Evolutionary conservation across 2,113 vertebrate species (phyloP).

Genomic region (Martes martes): DNA sequence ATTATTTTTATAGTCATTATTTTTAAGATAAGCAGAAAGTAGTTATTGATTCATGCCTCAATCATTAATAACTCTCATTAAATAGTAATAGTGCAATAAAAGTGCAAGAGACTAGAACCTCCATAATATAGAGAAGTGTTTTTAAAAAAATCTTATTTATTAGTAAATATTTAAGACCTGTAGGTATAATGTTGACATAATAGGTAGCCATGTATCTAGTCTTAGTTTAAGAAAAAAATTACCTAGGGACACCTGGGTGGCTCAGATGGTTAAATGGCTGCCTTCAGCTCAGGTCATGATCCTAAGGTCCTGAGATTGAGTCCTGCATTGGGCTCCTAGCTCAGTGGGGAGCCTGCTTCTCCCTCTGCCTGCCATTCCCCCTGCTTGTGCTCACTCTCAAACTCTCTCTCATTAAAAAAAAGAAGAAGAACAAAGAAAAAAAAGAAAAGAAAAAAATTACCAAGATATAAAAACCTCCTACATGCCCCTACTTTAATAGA

Average conservation of each 20-base stretch:
- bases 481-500: no score
- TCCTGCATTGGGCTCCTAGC: no score
- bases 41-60: not conserved
- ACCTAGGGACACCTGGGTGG: not conserved
- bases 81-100: not conserved
- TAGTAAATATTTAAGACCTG: not conserved
- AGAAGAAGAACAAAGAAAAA: no score
- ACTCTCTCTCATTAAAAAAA: no score
- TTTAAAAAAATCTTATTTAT: not conserved
- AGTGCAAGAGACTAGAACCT: not conserved
- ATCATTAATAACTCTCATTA: slow-evolving; percentile 15
- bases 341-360: no score
- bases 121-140: not conserved
- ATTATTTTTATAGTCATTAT: not conserved
- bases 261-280: no score
- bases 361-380: no score
- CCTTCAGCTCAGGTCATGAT: no score
- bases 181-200: not conserved
- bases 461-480: no score
- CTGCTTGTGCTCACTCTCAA: no score
- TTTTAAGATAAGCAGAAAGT: not conserved
- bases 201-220: not conserved
- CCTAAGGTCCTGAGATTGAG: no score
- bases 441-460: no score
- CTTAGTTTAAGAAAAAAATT: slow-evolving; percentile 8